Conservation (phyloP, 2,888 invertebrate genomes). For the Metalampra italica region DNA sequence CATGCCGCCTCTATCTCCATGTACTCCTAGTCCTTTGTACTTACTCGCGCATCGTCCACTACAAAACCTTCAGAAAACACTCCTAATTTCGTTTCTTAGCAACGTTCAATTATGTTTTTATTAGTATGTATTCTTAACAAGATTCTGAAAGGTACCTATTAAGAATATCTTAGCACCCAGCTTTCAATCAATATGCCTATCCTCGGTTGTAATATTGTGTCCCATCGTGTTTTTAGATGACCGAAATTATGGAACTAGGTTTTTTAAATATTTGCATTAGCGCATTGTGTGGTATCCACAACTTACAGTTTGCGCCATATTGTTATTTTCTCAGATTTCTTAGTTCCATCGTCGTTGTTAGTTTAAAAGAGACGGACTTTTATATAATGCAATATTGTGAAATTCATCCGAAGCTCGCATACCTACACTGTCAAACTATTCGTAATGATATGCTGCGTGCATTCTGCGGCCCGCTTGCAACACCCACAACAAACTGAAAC, state of each 20-base stretch:
- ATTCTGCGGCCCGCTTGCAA: constrained; percentile 24
- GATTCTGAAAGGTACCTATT: no score
- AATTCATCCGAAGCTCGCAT: constrained; percentile 35
- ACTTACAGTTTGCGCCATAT: no score
- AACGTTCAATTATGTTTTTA: neutral
- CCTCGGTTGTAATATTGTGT: no score
- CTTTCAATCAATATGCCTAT: no score
- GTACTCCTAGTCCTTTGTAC: constrained; percentile 58
- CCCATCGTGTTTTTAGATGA: no score
- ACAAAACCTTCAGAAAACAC: constrained; percentile 54
- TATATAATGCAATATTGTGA: neutral
- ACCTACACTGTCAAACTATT: constrained; percentile 56
- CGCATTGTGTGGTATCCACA: no score
- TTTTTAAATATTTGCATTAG: no score
- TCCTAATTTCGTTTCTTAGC: neutral
- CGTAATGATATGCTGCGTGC: constrained; percentile 45
- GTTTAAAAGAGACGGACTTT: neutral
- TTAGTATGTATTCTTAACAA: neutral
- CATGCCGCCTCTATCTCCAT: constrained; percentile 70
- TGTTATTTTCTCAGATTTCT: no score
- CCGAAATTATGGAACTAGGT: no score
- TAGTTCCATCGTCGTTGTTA: no score
- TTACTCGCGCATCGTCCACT: constrained; percentile 38
- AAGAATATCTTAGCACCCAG: no score
- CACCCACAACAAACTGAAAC: constrained; percentile 10